These are phyloP conservation scores for Drosophila austrosaltans DNA, from an alignment of 2,888 invertebrate species.

Conservation along the genomic window DNA sequence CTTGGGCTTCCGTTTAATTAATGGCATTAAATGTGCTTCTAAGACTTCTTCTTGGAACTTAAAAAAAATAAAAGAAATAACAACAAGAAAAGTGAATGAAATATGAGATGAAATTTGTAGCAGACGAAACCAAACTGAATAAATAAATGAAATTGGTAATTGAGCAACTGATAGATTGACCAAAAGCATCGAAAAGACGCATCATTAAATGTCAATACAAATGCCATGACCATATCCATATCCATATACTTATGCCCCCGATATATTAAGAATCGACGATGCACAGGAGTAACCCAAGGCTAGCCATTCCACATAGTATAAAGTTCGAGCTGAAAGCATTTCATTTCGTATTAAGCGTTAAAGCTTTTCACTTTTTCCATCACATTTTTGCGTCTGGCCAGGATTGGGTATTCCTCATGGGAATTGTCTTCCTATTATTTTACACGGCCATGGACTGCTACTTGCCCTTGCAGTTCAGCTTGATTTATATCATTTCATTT, in stretches of 20 bases:
- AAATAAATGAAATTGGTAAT: conserved; percentile 17
- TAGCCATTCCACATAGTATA: conserved; percentile 48
- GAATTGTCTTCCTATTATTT: conserved; percentile 60
- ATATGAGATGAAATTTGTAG: conserved; percentile 20
- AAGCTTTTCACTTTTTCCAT: conserved; percentile 48
- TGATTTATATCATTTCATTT: conserved; percentile 75
- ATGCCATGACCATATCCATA: conserved; percentile 12
- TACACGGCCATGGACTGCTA: conserved; percentile 70
- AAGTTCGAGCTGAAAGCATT: conserved; percentile 59
- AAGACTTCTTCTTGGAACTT: not conserved
- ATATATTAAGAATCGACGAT: too few species aligned
- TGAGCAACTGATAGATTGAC: conserved; percentile 35
- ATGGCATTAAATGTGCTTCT: not conserved
- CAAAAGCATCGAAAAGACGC: conserved; percentile 14
- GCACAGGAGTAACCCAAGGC: not conserved
- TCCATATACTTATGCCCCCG: not conserved
- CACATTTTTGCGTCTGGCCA: conserved; percentile 6
- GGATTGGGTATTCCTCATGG: conserved; percentile 34
- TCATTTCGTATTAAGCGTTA: conserved; percentile 62
- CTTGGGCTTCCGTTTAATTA: conserved; percentile 7
- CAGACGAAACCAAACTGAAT: conserved; percentile 16
- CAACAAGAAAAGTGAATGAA: not conserved
- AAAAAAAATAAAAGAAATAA: not conserved
- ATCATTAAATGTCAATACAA: conserved; percentile 51
- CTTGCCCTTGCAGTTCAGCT: conserved; percentile 74